These are phyloP conservation scores for Polymixis flavicincta DNA, from an alignment of 2,888 invertebrate genomes.

Conservation along the genomic window DNA sequence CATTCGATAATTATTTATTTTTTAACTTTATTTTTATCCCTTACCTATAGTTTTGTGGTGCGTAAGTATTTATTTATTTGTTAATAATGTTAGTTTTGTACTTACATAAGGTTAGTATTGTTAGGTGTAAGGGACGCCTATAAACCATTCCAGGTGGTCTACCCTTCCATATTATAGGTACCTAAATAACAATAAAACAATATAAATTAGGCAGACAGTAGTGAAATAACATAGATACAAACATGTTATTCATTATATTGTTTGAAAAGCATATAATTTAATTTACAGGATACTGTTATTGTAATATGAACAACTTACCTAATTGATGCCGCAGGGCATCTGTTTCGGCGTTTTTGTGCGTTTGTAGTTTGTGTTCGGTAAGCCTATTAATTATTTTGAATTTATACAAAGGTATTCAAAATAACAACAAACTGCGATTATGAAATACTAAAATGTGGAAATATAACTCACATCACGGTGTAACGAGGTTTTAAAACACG, in stretches of 20 bases:
- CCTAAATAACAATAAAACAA: not conserved
- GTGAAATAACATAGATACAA: not conserved
- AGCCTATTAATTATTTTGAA: not conserved
- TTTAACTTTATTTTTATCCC: no score
- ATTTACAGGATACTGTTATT: not conserved
- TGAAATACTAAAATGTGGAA: not conserved
- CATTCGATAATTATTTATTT: no score
- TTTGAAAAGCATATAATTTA: not conserved
- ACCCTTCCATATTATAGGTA: no score
- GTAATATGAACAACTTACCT: not conserved
- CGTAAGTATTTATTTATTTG: no score
- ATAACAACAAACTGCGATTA: no score
- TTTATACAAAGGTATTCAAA: not conserved
- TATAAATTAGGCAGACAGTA: not conserved
- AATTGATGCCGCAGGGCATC: constrained; percentile 1
- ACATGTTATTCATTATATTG: not conserved
- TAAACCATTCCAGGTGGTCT: no score
- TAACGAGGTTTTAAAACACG: not conserved
- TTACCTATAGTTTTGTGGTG: no score
- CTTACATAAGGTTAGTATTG: no score
- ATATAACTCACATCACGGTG: not conserved
- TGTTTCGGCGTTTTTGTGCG: not conserved
- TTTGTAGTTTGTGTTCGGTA: constrained; percentile 13
- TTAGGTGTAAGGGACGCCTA: no score
- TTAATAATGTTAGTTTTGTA: no score